A percentile compares a stretch with the other conserved stretches of the same genome.
Evolutionary conservation across 2,888 invertebrate species (phyloP).

Genomic region (Ormia ochracea): DNA sequence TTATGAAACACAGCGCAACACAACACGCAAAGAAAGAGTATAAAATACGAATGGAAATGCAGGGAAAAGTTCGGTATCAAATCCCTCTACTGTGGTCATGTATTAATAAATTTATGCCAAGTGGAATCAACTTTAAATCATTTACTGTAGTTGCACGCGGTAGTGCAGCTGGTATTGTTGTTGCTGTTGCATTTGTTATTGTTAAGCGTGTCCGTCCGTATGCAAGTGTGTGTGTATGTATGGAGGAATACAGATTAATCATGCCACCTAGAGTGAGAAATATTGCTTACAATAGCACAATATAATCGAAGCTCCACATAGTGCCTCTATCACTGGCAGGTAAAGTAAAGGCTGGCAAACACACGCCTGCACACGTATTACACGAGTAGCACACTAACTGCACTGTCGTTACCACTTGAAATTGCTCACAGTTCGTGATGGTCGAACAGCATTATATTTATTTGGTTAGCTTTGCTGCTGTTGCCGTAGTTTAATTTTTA

Average conservation of each 20-base stretch:
- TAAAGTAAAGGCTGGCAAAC: background rate
- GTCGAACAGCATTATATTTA: conserved; percentile 26
- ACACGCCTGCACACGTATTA: background rate
- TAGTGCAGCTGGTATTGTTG: background rate
- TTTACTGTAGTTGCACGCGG: background rate
- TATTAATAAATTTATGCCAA: conserved; percentile 25
- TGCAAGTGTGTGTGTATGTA: too few species aligned
- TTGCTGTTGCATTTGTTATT: conserved; percentile 23
- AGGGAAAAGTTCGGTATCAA: conserved; percentile 28
- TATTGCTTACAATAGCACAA: conserved; percentile 62
- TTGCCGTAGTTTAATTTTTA: conserved; percentile 29
- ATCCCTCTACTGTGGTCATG: conserved; percentile 36
- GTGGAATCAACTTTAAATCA: conserved; percentile 45
- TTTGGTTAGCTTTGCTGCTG: background rate
- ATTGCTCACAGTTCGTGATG: conserved; percentile 19
- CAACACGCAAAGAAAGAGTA: background rate
- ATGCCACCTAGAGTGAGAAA: conserved; percentile 66
- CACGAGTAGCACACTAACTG: background rate
- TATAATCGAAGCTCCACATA: conserved; percentile 36
- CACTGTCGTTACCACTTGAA: conserved; percentile 10
- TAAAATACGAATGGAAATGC: conserved; percentile 6
- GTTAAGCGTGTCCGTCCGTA: conserved; percentile 4
- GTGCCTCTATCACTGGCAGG: conserved; percentile 10
- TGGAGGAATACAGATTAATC: conserved; percentile 62
- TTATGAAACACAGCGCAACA: conserved; percentile 4